phyloP scores from a whole-genome alignment of 2,113 vertebrate species.

The Anseranas semipalmata region DNA sequence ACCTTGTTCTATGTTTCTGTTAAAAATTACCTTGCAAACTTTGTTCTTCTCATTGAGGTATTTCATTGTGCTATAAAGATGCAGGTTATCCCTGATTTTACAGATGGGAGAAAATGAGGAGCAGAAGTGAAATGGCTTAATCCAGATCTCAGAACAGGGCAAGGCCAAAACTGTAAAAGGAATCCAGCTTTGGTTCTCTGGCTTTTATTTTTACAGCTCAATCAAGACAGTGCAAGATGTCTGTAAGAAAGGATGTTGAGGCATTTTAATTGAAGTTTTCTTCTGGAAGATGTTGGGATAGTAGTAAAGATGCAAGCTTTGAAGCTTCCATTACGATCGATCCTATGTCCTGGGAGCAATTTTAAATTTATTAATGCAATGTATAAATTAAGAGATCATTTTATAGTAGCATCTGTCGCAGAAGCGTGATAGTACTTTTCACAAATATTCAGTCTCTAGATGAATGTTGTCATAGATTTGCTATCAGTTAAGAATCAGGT shows the following conservation, averaged over 20 bases:
- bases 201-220: neutral
- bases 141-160: neutral
- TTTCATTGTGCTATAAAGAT: neutral
- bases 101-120: neutral
- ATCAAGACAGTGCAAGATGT: neutral
- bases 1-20: neutral
- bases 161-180: neutral
- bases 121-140: neutral
- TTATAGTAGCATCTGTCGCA: constrained; percentile 8
- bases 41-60: neutral
- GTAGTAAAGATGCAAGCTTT: neutral
- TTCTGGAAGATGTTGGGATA: neutral
- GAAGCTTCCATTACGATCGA: neutral
- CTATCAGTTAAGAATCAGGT: neutral
- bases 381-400: neutral
- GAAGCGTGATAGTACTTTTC: neutral
- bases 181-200: neutral
- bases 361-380: constrained; percentile 23
- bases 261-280: neutral
- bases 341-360: constrained; percentile 14
- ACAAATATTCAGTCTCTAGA: neutral
- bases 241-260: neutral
- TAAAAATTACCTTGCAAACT: neutral
- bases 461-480: neutral
- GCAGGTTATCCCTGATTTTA: neutral